A percentile compares a stretch with the other conserved stretches of the same genome.
Evolutionary conservation across 2,888 invertebrate species (phyloP).

Genomic region (Athripsodes cinereus): DNA sequence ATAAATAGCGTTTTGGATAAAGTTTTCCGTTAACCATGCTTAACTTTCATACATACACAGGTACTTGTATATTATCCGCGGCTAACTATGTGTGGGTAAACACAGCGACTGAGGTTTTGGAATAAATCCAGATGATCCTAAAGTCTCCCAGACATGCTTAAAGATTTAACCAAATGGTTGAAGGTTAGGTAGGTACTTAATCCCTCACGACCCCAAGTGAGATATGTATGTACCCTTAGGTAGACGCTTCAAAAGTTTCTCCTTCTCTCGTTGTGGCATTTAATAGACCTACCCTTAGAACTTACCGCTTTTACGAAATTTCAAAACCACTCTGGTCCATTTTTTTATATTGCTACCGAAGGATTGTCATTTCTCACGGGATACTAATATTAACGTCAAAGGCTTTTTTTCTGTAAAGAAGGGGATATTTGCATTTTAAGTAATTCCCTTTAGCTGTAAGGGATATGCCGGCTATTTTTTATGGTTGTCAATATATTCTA

Average conservation of each 20-base stretch:
- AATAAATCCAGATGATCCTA: background rate
- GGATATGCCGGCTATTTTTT: no score
- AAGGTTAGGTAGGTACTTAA: background rate
- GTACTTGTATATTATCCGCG: no score
- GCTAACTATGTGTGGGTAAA: background rate
- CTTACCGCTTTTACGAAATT: no score
- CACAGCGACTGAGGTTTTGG: background rate
- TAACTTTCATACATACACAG: background rate
- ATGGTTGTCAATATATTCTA: no score
- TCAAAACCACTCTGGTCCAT: no score
- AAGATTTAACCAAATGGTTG: constrained; percentile 1
- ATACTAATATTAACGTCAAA: no score
- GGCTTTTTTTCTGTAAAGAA: no score
- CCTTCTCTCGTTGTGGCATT: background rate
- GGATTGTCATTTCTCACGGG: no score
- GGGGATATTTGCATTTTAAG: no score
- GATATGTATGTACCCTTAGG: background rate
- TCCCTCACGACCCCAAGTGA: background rate
- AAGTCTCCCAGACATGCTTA: background rate
- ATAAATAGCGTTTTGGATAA: background rate
- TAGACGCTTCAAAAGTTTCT: background rate
- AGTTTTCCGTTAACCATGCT: background rate
- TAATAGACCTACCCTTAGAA: background rate
- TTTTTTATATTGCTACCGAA: no score
- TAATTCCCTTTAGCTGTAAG: no score